Percentiles rank a stretch among this genome's conserved stretches.
Evolutionary conservation across 92 coral and sea anemone species (phyloP).

Genomic region (Epizoanthus ramosus): DNA sequence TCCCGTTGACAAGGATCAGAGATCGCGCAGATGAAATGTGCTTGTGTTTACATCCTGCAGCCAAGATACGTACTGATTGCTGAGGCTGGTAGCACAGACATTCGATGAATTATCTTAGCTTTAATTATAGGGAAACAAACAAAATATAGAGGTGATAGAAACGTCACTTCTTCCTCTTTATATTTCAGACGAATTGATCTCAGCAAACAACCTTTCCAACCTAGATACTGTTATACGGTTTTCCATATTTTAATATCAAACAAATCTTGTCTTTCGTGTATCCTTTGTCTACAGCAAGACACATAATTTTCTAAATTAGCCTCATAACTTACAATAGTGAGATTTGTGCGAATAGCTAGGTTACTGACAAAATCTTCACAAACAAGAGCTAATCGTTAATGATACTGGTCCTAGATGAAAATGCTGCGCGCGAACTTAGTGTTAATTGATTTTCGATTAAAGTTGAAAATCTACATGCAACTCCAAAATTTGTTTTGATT

Average conservation of each 20-base stretch:
- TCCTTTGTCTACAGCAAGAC: background rate
- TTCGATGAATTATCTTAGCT: no score
- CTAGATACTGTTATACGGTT: background rate
- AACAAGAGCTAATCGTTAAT: background rate
- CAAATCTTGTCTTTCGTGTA: background rate
- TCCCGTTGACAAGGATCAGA: no score
- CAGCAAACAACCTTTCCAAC: conserved; percentile 7
- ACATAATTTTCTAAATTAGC: no score
- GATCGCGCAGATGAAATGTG: no score
- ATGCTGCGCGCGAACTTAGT: conserved; percentile 19
- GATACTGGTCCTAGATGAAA: background rate
- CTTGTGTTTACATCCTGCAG: no score
- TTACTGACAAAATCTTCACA: background rate
- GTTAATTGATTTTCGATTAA: conserved; percentile 33
- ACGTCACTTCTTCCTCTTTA: background rate
- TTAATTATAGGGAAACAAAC: background rate
- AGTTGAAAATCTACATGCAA: conserved; percentile 2
- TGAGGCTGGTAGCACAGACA: no score
- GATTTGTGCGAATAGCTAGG: no score
- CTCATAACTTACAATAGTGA: no score
- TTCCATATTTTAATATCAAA: background rate
- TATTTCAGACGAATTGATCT: background rate
- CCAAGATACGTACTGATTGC: no score
- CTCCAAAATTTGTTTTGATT: background rate
- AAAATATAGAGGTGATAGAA: background rate